Evolutionary conservation across 2,113 vertebrate genomes (phyloP), one percentile per base, ranked within the genome.

Genomic region (Cryptomyrus ogoouensis): DNA sequence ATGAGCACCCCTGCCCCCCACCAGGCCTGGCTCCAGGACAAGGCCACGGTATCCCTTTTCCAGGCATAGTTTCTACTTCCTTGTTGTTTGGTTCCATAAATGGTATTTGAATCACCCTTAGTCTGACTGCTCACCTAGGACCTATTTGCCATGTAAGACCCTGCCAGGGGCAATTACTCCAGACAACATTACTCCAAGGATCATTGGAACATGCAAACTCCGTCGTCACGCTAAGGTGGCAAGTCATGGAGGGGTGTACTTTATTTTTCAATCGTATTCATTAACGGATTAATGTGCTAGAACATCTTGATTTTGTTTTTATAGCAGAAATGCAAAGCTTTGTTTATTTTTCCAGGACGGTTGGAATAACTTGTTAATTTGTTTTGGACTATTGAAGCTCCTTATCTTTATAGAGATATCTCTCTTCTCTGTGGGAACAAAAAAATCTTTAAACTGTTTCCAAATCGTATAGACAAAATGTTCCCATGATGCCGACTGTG

Each of bases 391-490:
- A 52, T n/a, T 84, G n/a, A 87, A 35, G 44, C n/a, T 13, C 47
- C 10, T 15, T 3, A 47, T 85, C 17, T 39, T 83, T n/a, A 83
- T 44, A 21, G 7, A 46, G 17, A 24, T 83, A 4, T 24, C 19
- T 24, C 2, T 84, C 21, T 42, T 46, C 15, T 56, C 17, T 39
- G 17, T 86, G 47, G 24, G 85, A 87, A 39, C 85, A 86, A 86
- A 83, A 86, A 87, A 24, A 13, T 47, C 17, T 13, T 27, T 13
- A 2, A 31, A 15, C 84, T 17, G 24, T 47, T 84, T 88, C 66
- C 42, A 90, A 49, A 84, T 49, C 5, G 19, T 39, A 84, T 44
- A 56, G 62, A 88, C 44, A 89, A 89, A 83, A 56, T 58, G 58
- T 56, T 31, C 21, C 47, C 5, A 42, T 44, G 35, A 47, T 8